Evolutionary conservation across 2,113 vertebrate genomes (phyloP), one percentile per base, ranked within the genome.

Genomic region (Pituophis catenifer): DNA sequence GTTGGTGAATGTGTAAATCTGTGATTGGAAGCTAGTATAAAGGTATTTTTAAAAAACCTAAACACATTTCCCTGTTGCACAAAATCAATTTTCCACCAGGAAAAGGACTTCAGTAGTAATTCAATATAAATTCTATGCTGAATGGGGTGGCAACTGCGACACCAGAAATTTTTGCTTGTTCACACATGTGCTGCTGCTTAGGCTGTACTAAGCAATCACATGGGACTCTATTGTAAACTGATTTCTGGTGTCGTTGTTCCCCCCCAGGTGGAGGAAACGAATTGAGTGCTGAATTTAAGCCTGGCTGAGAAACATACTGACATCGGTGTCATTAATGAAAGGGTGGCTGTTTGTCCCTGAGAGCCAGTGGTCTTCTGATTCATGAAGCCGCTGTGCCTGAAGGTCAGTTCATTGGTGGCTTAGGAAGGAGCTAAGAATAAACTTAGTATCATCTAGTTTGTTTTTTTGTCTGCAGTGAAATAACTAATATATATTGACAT

Each of bases 261-360:
- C 96, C 98, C 95, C 96, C 98, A 98, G 98, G 98, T 98, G 97
- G 97, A 97, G 98, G 98, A 97, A 97, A 97, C 97, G 97, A 98
- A 97, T 97, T 98, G 97, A 97, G 97, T 97, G 98, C 95, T 97
- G 97, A 96, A 97, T 97, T 95, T 98, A 98, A 99, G 99, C 98
- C 99, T 98, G 98, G 98, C 99, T 99, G 99, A 99, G 99, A 99
- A 99, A 99, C 98, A 99, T 97, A 98, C 98, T 98, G 98, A 97
- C 97, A 98, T 98, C 97, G 97, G 97, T 97, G 96, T 94, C 98
- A 97, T 98, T 97, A 96, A 96, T 94, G 95, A 96, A 96, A 96
- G 98, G 97, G 97, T 98, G 97, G 97, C 97, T 96, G 96, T 97
- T 98, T 97, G 97, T 97, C 98, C 97, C 96, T 98, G 97, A 97